Percentiles rank a stretch among this genome's conserved stretches.
Evolutionary conservation across 1,140 invertebrate genomes (phyloP).

Genomic region (Sipha flava): DNA sequence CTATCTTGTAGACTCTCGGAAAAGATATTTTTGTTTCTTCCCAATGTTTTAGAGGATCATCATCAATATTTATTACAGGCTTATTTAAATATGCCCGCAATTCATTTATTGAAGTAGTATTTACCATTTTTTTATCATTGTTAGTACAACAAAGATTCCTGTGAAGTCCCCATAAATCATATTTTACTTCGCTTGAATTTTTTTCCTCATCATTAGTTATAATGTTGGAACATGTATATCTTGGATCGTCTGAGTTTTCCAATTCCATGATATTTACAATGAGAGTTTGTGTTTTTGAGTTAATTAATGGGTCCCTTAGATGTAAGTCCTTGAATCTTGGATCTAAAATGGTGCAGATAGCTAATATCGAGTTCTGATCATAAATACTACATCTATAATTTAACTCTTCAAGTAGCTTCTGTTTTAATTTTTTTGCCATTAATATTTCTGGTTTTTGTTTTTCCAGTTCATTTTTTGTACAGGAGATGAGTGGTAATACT

Average conservation of each 20-base stretch:
- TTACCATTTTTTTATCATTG: neutral
- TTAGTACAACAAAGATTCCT: neutral
- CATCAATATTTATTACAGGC: neutral
- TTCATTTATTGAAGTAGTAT: neutral
- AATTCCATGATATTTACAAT: neutral
- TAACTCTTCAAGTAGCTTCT: neutral
- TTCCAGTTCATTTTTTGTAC: slow-evolving; percentile 38
- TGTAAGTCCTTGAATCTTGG: neutral
- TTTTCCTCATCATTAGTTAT: neutral
- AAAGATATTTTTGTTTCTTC: neutral
- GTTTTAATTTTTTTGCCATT: slow-evolving; percentile 16
- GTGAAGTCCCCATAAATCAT: neutral
- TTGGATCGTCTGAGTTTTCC: neutral
- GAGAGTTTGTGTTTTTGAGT: neutral
- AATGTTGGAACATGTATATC: neutral
- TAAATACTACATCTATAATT: slow-evolving; percentile 34
- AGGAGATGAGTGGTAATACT: slow-evolving; percentile 42
- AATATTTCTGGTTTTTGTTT: neutral
- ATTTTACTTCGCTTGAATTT: neutral
- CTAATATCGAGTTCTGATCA: slow-evolving; percentile 40
- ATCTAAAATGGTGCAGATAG: slow-evolving; percentile 36
- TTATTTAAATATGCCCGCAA: neutral
- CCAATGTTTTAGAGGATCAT: neutral
- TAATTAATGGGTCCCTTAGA: neutral
- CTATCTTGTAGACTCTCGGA: neutral